Conservation (phyloP, 2,797 vertebrate genomes). For the Carcharodon carcharias region DNA sequence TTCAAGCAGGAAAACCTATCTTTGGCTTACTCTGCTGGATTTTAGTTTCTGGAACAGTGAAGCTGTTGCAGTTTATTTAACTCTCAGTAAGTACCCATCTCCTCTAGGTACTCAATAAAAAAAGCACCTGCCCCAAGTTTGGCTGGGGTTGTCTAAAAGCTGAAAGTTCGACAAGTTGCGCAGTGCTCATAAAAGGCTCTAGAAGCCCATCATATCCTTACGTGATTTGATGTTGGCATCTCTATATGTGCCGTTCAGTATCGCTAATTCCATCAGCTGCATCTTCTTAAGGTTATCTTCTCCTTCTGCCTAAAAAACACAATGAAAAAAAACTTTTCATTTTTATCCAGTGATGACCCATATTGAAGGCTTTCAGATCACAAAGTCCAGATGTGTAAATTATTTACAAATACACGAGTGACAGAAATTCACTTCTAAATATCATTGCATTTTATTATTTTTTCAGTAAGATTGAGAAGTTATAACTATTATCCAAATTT, state of each 20-base stretch:
- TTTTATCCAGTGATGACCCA: conserved; percentile 3
- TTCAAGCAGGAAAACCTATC: not conserved
- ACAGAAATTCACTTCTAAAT: not conserved
- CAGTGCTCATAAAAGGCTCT: not conserved
- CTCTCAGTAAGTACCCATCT: not conserved
- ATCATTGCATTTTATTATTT: not conserved
- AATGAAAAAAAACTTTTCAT: not conserved
- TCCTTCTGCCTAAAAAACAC: conserved; percentile 75
- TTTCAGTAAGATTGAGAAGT: not conserved
- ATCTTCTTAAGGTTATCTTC: conserved; percentile 99
- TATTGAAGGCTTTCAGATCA: not conserved
- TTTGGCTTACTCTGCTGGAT: not conserved
- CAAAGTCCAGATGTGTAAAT: no score
- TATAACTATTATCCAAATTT: not conserved
- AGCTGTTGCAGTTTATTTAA: not conserved
- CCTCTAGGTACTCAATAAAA: not conserved
- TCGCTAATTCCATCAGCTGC: conserved; percentile 98
- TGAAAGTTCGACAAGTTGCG: not conserved
- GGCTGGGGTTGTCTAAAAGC: not conserved
- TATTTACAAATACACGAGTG: not conserved
- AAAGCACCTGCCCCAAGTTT: not conserved
- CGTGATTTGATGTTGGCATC: conserved; percentile 98
- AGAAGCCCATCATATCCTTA: conserved; percentile 63
- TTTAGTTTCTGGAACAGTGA: not conserved
- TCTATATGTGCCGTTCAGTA: conserved; percentile 97